Conservation (phyloP, 92 coral and sea anemone species). For the Epizoanthus ramosus region DNA sequence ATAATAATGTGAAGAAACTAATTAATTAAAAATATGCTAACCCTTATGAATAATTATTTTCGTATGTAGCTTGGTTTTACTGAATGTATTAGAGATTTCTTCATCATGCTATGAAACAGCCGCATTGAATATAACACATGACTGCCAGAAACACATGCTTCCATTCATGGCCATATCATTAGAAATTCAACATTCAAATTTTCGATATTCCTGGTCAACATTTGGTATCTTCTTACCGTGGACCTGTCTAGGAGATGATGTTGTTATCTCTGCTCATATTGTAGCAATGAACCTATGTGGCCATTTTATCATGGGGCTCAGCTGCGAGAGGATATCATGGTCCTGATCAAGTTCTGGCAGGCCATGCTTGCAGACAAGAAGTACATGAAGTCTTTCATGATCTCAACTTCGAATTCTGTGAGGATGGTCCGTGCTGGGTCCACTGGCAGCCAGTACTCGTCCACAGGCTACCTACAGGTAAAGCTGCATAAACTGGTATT, state of each 20-base stretch:
- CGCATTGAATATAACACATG: too few species aligned
- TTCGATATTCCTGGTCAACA: too few species aligned
- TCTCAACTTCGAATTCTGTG: conserved; percentile 35
- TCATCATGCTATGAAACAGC: too few species aligned
- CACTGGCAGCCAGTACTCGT: conserved; percentile 19
- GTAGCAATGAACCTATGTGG: conserved; percentile 87
- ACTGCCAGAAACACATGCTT: too few species aligned
- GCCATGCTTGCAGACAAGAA: conserved; percentile 95
- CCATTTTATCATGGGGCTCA: conserved; percentile 78
- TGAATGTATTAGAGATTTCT: too few species aligned
- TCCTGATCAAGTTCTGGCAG: conserved; percentile 97
- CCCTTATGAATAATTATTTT: too few species aligned
- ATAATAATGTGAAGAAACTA: too few species aligned
- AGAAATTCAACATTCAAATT: too few species aligned
- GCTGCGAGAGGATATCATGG: conserved; percentile 83
- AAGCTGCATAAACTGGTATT: not conserved
- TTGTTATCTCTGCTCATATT: not conserved
- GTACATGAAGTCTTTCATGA: conserved; percentile 87
- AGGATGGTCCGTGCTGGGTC: conserved; percentile 37
- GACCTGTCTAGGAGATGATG: not conserved
- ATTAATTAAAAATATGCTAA: too few species aligned
- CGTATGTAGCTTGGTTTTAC: too few species aligned
- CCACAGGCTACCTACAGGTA: conserved; percentile 30
- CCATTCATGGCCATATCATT: too few species aligned
- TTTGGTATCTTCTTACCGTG: too few species aligned